Conservation (phyloP, 1,140 invertebrate genomes). For the Drosophila sproati region DNA sequence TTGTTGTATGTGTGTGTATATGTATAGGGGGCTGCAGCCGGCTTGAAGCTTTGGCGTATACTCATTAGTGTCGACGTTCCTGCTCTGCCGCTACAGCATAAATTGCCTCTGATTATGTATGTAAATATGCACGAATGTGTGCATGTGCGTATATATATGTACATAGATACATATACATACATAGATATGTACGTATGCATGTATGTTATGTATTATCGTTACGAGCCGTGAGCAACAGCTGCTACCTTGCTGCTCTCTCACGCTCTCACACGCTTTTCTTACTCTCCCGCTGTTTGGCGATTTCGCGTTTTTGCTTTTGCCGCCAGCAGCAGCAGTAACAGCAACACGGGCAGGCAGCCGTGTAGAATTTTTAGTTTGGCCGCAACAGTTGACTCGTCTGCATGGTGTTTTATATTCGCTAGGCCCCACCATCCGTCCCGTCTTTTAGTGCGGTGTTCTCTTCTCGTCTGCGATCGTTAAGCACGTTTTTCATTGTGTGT, state of each 20-base stretch:
- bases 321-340: slow-evolving; percentile 19
- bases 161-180: no score
- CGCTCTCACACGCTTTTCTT: slow-evolving; percentile 6
- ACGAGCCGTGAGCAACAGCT: slow-evolving; percentile 49
- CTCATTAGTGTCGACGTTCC: slow-evolving; percentile 40
- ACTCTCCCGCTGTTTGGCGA: slow-evolving; percentile 36
- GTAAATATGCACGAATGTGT: slow-evolving; percentile 3
- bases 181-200: neutral
- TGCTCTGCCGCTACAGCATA: slow-evolving; percentile 55
- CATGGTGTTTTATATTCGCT: slow-evolving; percentile 59
- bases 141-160: neutral
- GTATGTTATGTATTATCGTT: slow-evolving; percentile 55
- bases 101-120: slow-evolving; percentile 74
- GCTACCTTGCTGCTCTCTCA: slow-evolving; percentile 49
- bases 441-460: slow-evolving; percentile 35
- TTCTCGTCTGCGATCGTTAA: slow-evolving; percentile 60
- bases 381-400: slow-evolving; percentile 80
- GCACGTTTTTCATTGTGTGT: slow-evolving; percentile 60
- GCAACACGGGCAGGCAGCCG: slow-evolving; percentile 17
- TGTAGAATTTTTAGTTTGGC: slow-evolving; percentile 75
- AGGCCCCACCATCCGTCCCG: slow-evolving; percentile 40
- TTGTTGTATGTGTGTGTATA: neutral
- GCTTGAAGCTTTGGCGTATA: slow-evolving; percentile 17
- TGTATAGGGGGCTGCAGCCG: slow-evolving; percentile 24
- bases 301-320: slow-evolving; percentile 52